A percentile compares a stretch with the other conserved stretches of the same genome.
Conservation (phyloP, 2,113 vertebrate species). For the Ammodytes dubius region DNA sequence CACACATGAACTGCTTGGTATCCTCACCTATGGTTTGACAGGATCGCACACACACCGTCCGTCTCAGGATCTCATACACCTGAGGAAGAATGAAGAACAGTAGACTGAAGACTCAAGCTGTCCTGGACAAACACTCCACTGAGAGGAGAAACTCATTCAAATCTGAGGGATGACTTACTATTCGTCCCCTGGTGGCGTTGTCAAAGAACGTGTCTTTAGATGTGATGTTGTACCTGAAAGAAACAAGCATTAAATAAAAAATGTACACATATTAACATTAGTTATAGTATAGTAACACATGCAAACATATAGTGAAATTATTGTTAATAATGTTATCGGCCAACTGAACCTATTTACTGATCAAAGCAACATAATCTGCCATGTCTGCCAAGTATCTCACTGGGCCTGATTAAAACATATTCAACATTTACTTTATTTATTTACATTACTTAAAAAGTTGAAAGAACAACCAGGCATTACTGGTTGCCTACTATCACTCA, state of each 20-base stretch:
- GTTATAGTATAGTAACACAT: neutral
- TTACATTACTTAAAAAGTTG: no score
- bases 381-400: neutral
- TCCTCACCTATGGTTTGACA: conserved; percentile 94
- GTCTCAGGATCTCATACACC: conserved; percentile 97
- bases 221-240: conserved; percentile 92
- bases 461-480: no score
- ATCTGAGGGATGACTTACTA: conserved; percentile 87
- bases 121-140: neutral
- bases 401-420: neutral
- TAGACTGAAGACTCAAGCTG: neutral
- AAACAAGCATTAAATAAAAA: conserved; percentile 3
- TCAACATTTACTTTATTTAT: no score
- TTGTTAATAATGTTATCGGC: no score
- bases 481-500: neutral
- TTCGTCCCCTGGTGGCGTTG: conserved; percentile 93
- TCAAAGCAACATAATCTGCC: neutral
- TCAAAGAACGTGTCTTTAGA: conserved; percentile 97
- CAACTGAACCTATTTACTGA: neutral
- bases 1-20: neutral
- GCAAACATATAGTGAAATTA: neutral
- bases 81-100: conserved; percentile 59
- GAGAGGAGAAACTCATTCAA: neutral
- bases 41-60: conserved; percentile 90
- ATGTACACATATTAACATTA: neutral